Evolutionary conservation across 1,140 invertebrate genomes (phyloP).

Genomic region (Leptopilina clavipes): DNA sequence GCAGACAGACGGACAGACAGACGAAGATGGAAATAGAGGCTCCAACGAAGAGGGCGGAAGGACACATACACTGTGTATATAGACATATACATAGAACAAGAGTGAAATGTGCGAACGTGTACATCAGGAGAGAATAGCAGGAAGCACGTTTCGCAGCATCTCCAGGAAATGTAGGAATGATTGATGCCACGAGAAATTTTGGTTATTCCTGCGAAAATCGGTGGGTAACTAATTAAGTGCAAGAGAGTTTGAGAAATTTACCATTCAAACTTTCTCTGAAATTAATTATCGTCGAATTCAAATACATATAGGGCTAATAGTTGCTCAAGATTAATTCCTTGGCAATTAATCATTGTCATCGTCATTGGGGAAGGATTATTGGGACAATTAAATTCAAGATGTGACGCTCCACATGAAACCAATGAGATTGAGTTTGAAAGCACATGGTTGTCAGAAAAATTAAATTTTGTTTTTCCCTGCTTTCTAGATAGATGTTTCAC

Average conservation of each 20-base stretch:
- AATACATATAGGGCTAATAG: not conserved
- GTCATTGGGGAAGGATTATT: not conserved
- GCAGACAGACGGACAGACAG: not conserved
- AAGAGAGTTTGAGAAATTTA: slow-evolving; percentile 9
- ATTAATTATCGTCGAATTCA: slow-evolving; percentile 17
- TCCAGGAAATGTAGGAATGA: slow-evolving; percentile 48
- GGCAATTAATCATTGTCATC: slow-evolving; percentile 17
- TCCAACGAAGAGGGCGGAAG: not conserved
- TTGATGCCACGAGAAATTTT: slow-evolving; percentile 49
- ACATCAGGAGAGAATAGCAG: slow-evolving; percentile 29
- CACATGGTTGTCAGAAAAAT: no score
- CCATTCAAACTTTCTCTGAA: not conserved
- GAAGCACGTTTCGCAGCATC: slow-evolving; percentile 43
- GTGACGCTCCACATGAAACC: not conserved
- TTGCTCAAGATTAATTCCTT: slow-evolving; percentile 25
- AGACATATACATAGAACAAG: not conserved
- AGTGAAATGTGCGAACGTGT: slow-evolving; percentile 14
- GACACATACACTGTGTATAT: not conserved
- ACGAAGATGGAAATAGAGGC: slow-evolving; percentile 10
- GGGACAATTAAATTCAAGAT: not conserved
- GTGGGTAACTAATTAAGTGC: slow-evolving; percentile 17
- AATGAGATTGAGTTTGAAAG: no score
- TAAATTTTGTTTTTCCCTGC: no score
- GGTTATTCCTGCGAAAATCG: slow-evolving; percentile 46
- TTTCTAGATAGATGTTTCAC: no score